Evolutionary conservation across 2,113 vertebrate genomes (phyloP).

Genomic region (Drymodes brunneopygia): DNA sequence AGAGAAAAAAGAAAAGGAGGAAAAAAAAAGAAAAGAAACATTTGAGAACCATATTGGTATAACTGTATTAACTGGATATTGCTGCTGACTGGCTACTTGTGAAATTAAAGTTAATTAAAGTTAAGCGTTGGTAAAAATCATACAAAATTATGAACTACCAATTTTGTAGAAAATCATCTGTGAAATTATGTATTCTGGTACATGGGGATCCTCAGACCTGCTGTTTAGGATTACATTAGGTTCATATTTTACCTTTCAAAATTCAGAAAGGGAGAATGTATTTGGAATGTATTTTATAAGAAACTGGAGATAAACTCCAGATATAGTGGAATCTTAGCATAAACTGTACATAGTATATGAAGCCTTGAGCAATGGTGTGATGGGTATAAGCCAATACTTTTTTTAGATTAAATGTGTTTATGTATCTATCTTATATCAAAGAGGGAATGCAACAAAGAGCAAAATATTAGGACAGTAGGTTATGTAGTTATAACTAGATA

Average conservation of each 20-base stretch:
- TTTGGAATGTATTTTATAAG: neutral
- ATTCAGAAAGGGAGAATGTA: neutral
- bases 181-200: neutral
- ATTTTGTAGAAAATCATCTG: neutral
- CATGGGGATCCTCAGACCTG: neutral
- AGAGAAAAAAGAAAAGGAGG: neutral
- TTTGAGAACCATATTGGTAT: neutral
- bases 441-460: neutral
- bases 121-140: neutral
- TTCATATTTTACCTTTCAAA: neutral
- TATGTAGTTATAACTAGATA: neutral
- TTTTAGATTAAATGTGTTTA: neutral
- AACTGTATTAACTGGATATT: neutral
- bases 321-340: neutral
- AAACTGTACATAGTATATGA: neutral
- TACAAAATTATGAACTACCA: neutral
- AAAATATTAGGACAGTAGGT: neutral
- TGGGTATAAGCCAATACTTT: neutral
- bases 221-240: neutral
- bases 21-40: rapidly evolving
- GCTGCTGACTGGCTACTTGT: neutral
- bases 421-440: neutral
- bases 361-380: neutral
- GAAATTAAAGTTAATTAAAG: neutral
- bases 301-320: neutral